Evolutionary conservation across 2,113 vertebrate genomes (phyloP).

Genomic region (Ophthalmolycus amberensis): DNA sequence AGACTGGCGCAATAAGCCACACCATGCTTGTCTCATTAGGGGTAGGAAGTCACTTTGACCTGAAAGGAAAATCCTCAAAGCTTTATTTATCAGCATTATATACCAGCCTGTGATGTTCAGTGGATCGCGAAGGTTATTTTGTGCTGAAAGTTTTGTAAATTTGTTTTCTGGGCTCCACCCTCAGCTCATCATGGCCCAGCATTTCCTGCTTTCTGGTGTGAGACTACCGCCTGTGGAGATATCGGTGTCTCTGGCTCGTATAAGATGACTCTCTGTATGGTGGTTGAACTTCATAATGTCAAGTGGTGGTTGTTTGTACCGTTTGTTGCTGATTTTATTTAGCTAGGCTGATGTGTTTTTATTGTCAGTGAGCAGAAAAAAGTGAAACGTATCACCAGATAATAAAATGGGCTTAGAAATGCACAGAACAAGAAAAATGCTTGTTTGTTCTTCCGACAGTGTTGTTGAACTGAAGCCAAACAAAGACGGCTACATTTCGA

Average conservation of each 20-base stretch:
- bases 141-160: constrained; percentile 28
- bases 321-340: not conserved
- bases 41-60: constrained; percentile 58
- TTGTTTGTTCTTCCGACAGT: not conserved
- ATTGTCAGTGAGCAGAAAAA: not conserved
- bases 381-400: constrained; percentile 1
- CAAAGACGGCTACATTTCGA: not conserved
- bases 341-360: not conserved
- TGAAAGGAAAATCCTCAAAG: constrained; percentile 29
- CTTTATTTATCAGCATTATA: constrained; percentile 14
- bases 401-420: not conserved
- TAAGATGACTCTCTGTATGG: not conserved
- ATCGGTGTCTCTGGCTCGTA: not conserved
- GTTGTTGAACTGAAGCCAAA: not conserved
- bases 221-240: not conserved
- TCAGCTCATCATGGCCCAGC: not conserved
- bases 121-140: constrained; percentile 20
- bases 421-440: not conserved
- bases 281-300: not conserved
- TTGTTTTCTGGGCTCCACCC: not conserved
- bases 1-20: constrained; percentile 60
- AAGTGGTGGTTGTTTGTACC: not conserved
- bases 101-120: constrained; percentile 19
- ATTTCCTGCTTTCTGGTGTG: constrained; percentile 21
- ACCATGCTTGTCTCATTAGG: constrained; percentile 67